Conservation (phyloP, 1,140 invertebrate species). For the Drosophila ohnishii region DNA sequence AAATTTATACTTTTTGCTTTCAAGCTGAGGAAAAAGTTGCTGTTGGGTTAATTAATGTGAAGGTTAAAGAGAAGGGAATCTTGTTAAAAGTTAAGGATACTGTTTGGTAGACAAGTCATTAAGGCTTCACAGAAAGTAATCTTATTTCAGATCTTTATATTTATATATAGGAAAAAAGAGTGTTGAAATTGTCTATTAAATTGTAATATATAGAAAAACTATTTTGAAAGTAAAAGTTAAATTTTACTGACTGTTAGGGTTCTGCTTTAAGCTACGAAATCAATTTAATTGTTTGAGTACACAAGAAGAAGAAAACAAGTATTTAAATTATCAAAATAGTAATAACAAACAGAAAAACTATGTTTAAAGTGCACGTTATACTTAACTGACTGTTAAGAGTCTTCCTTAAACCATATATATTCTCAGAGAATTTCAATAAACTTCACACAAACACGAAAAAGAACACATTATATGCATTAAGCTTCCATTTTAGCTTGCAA, state of each 20-base stretch:
- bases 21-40: constrained; percentile 6
- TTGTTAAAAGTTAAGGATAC: constrained; percentile 7
- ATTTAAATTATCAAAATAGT: not conserved
- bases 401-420: not conserved
- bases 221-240: not conserved
- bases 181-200: not conserved
- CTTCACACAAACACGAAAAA: not conserved
- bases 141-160: not conserved
- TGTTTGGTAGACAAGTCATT: not conserved
- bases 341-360: not conserved
- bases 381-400: too few species aligned
- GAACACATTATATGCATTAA: not conserved
- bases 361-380: not conserved
- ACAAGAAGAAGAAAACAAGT: accelerated
- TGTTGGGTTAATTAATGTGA: constrained; percentile 23
- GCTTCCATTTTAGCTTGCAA: not conserved
- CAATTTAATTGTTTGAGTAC: too few species aligned
- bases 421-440: not conserved
- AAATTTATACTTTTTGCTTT: constrained; percentile 16
- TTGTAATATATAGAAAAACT: not conserved
- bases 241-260: too few species aligned
- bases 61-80: constrained; percentile 5
- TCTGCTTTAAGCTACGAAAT: too few species aligned
- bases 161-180: not conserved
- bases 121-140: not conserved